Evolutionary conservation across 2,113 vertebrate species (phyloP), one percentile per base, ranked within the genome.

Genomic region (Ondatra zibethicus): DNA sequence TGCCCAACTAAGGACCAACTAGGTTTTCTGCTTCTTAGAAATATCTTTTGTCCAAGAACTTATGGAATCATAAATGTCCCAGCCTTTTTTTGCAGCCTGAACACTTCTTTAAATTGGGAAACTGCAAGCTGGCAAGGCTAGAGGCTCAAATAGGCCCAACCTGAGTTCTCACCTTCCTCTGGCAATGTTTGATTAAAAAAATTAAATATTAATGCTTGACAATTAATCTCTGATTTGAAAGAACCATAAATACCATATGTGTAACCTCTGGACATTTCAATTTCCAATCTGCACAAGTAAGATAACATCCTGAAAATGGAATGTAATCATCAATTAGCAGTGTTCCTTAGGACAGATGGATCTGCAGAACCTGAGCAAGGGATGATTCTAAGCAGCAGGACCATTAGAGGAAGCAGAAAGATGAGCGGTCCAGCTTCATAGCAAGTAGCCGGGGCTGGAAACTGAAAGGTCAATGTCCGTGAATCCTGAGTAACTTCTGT

Each of bases 251-350:
- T 33, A 61, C 85, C 42, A n/a, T 97, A 94, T 82, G 85, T 45
- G 21, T 94, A 93, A 97, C 96, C 92, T 85, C 58, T 89, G 91
- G 94, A 96, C 92, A 91, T 97, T 97, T 95, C 87, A 31, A 88
- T 96, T 94, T 97, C 65, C 92, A 95, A 91, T 94, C 92, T 93
- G 61, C 0, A 1, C 77, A 50, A 93, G 66, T n/a, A 86, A 97
- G 94, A 89, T 93, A 97, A 94, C 93, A 95, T 96, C 92, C 95
- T 91, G 88, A 73, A 77, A 29, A 63, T 66, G 89, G 85, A 90
- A 78, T 13, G 45, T 55, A 75, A 31, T 70, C 58, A 85, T 96
- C 94, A 90, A 88, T 96, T 96, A 94, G 82, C 52, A 27, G 0
- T 66, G 29, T 94, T 96, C 89, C 93, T 91, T 58, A 50, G 92